Conservation (phyloP, 2,797 vertebrate genomes). For the Benthosema pterotum region DNA sequence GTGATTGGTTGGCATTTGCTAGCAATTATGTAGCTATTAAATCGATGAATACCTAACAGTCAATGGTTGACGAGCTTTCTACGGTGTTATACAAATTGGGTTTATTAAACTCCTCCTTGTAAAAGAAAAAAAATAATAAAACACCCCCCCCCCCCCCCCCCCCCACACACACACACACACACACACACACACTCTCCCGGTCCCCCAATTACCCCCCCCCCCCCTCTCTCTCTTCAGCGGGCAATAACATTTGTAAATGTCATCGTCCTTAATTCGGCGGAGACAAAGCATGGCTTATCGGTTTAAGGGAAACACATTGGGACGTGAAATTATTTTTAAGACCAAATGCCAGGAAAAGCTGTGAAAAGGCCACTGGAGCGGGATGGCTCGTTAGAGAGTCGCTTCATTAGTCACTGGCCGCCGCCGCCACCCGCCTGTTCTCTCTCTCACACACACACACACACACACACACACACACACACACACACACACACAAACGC, state of each 20-base stretch:
- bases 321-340: slow-evolving; percentile 85
- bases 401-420: slow-evolving; percentile 76
- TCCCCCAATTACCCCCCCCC: slow-evolving; percentile 64
- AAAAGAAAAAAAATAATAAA: no score
- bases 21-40: slow-evolving; percentile 78
- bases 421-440: slow-evolving; percentile 49
- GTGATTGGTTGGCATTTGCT: slow-evolving; percentile 74
- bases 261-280: slow-evolving; percentile 79
- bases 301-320: slow-evolving; percentile 82
- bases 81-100: slow-evolving; percentile 77
- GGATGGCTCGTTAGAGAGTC: slow-evolving; percentile 74
- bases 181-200: no score
- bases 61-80: slow-evolving; percentile 72
- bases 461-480: slow-evolving; percentile 6
- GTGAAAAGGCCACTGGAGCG: slow-evolving; percentile 77
- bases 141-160: slow-evolving; percentile 59
- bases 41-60: slow-evolving; percentile 71
- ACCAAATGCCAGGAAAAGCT: slow-evolving; percentile 81
- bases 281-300: slow-evolving; percentile 80
- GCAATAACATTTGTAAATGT: slow-evolving; percentile 82
- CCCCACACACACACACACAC: no score
- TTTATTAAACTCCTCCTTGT: slow-evolving; percentile 76
- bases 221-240: slow-evolving; percentile 54
- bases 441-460: slow-evolving; percentile 12
- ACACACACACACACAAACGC: slow-evolving; percentile 37